A percentile compares a stretch with the other conserved stretches of the same genome.
phyloP scores from a whole-genome alignment of 2,888 invertebrate species.

The Hybos culiciformis region DNA sequence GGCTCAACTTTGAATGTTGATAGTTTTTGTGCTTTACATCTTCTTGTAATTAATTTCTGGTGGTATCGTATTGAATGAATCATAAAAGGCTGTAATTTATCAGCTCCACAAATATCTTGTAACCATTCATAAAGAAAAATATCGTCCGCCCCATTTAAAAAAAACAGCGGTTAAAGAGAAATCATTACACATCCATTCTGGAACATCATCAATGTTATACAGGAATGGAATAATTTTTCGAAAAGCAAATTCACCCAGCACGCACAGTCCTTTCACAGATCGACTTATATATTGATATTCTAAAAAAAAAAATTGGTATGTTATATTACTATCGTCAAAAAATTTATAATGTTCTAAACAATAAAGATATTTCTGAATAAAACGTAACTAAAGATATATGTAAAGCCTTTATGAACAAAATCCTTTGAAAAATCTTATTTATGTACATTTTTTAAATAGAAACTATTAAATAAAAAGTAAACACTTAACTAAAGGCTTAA shows the following conservation, averaged over 20 bases:
- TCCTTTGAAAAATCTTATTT: too few relatives aligned
- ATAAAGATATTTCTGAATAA: too few relatives aligned
- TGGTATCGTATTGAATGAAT: constrained; percentile 18
- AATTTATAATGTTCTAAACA: too few relatives aligned
- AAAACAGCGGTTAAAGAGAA: constrained; percentile 27
- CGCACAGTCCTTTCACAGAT: constrained; percentile 25
- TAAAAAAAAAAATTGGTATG: too few relatives aligned
- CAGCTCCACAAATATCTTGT: constrained; percentile 28
- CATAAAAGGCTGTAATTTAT: constrained; percentile 30
- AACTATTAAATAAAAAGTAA: too few relatives aligned
- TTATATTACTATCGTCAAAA: too few relatives aligned
- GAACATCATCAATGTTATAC: constrained; percentile 22
- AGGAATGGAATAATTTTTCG: constrained; percentile 32
- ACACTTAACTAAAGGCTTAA: too few relatives aligned
- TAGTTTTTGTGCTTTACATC: not conserved
- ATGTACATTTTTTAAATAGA: too few relatives aligned
- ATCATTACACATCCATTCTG: constrained; percentile 25
- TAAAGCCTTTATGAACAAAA: too few relatives aligned
- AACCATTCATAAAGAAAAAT: constrained; percentile 34
- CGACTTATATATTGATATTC: constrained; percentile 31
- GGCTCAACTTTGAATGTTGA: constrained; percentile 19
- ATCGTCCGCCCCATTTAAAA: constrained; percentile 26
- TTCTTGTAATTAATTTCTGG: not conserved
- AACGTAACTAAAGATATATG: too few relatives aligned
- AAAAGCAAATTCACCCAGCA: constrained; percentile 32